Conservation (phyloP, 2,888 invertebrate species). For the Bimastos eiseni region DNA sequence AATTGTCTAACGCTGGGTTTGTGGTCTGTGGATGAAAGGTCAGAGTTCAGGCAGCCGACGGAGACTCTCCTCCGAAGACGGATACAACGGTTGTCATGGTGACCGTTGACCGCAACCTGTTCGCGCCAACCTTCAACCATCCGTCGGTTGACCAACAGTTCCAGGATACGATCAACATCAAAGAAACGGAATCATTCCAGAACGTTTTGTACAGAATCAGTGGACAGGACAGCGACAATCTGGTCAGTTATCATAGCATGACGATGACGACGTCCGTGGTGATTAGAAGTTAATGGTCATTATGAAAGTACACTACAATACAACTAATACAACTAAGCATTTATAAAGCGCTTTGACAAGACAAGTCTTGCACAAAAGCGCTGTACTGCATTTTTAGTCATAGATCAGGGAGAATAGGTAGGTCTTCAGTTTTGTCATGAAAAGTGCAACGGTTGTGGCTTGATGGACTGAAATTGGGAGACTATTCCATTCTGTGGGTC, state of each 20-base stretch:
- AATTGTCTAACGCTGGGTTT: background rate
- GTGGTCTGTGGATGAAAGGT: constrained; percentile 45
- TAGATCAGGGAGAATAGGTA: too few relatives aligned
- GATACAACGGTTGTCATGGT: constrained; percentile 47
- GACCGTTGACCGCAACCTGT: constrained; percentile 50
- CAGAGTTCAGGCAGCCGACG: constrained; percentile 51
- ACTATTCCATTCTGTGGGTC: too few relatives aligned
- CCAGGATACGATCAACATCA: constrained; percentile 45
- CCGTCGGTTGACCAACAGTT: constrained; percentile 42
- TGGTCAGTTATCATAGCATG: constrained; percentile 38
- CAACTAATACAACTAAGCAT: too few relatives aligned
- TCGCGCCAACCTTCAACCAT: constrained; percentile 47
- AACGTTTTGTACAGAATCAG: constrained; percentile 46
- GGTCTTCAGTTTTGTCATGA: too few relatives aligned
- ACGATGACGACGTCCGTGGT: background rate
- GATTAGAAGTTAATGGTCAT: background rate
- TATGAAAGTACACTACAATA: too few relatives aligned
- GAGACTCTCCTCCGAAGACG: constrained; percentile 46
- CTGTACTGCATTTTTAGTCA: too few relatives aligned
- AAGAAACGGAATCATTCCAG: constrained; percentile 50
- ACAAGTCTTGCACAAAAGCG: too few relatives aligned
- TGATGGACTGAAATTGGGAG: too few relatives aligned
- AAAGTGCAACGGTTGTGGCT: too few relatives aligned
- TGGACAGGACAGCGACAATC: constrained; percentile 50
- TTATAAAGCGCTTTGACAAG: too few relatives aligned